These are phyloP conservation scores for Euthynnus affinis DNA, from an alignment of 2,797 vertebrate genomes.

Conservation along the genomic window DNA sequence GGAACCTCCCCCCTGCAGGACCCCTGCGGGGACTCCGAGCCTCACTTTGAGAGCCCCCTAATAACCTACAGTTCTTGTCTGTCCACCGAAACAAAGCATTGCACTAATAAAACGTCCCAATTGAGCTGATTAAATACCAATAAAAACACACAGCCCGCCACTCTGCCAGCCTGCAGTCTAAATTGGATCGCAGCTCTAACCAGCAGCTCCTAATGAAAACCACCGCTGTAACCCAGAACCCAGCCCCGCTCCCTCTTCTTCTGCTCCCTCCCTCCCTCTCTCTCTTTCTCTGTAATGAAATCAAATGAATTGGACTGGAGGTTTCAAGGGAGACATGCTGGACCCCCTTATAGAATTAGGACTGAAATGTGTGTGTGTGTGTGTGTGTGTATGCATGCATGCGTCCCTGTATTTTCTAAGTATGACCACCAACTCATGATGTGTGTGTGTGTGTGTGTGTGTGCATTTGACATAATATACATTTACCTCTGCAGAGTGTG, in stretches of 20 bases:
- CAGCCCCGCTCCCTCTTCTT: conserved; percentile 37
- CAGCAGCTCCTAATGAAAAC: conserved; percentile 83
- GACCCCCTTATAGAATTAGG: conserved; percentile 73
- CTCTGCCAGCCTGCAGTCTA: conserved; percentile 73
- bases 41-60: conserved; percentile 51
- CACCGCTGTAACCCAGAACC: conserved; percentile 54
- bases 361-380: conserved; percentile 30
- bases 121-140: conserved; percentile 86
- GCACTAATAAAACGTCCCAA: conserved; percentile 82
- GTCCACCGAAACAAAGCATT: conserved; percentile 76
- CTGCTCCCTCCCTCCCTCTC: not conserved
- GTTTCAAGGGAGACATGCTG: conserved; percentile 70
- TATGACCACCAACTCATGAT: conserved; percentile 37
- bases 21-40: conserved; percentile 37
- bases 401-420: conserved; percentile 7
- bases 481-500: conserved; percentile 26
- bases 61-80: conserved; percentile 61
- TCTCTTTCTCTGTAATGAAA: conserved; percentile 63
- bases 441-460: conserved; percentile 24
- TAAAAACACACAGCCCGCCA: conserved; percentile 76
- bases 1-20: conserved; percentile 1
- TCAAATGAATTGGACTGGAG: conserved; percentile 77
- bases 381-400: conserved; percentile 17
- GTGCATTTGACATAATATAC: conserved; percentile 34
- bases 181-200: conserved; percentile 84